Evolutionary conservation across 2,888 invertebrate genomes (phyloP).

Genomic region (Eretmocerus hayati): DNA sequence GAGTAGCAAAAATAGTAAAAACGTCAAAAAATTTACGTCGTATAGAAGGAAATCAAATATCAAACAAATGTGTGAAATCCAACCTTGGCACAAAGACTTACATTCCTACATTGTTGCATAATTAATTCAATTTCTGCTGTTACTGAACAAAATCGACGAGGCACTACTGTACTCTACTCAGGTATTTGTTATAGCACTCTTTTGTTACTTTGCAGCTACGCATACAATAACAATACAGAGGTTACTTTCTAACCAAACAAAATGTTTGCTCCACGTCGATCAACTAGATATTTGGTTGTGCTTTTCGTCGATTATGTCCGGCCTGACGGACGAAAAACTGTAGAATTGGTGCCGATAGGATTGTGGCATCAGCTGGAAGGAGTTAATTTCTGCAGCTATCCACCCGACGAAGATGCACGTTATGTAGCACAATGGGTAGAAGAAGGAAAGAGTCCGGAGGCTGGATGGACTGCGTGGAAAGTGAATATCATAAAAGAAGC

Average conservation of each 20-base stretch:
- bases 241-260: no score
- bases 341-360: not conserved
- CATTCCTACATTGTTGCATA: not conserved
- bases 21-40: not conserved
- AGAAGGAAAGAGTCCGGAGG: not conserved
- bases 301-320: not conserved
- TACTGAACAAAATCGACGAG: no score
- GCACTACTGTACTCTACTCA: no score
- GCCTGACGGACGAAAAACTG: not conserved
- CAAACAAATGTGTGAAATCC: not conserved
- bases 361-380: not conserved
- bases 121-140: no score
- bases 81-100: not conserved
- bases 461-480: not conserved
- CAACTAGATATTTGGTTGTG: not conserved
- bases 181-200: no score
- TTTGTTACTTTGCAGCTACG: no score
- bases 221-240: no score
- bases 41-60: not conserved
- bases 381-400: not conserved
- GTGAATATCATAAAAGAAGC: slow-evolving; percentile 2
- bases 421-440: not conserved
- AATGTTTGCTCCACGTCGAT: no score
- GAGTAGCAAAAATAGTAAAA: not conserved
- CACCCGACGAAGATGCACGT: not conserved